Base-by-base conservation (phyloP, 2,888 invertebrate genomes). In the Drosophila koepferae region DNA sequence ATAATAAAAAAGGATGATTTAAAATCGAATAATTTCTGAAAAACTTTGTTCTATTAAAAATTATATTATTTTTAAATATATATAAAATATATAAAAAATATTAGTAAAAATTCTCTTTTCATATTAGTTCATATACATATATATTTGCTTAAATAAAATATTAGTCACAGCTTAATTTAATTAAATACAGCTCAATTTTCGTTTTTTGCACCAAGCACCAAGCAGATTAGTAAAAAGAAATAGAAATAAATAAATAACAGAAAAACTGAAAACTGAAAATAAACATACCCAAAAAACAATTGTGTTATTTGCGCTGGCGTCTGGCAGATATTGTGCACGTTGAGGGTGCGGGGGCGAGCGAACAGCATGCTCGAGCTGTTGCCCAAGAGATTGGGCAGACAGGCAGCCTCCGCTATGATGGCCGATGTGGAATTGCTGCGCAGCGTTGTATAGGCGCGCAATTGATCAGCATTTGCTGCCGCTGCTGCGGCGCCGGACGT, bases 231-330 rank as follows among this genome's bases (percentile, higher is more conserved):
- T 20, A 51, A 53, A 23, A 10, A 53, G 9, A 53, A 72, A 58
- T 46, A 23, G n/a, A 41, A 31, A 18, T 2, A 41, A 73, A 63
- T 7, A 16, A 74, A 68, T 58, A 66, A 62, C 3, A 34, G 41
- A 34, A 69, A 34, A 69, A 44, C 53, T 41, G 20, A 46, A 63
- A 77, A 55, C n/a, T n/a, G 65, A 46, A 46, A 56, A 48, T 41
- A 81, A 86, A 92, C 93, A 86, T 93, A 93, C 93, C 93, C 90
- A 84, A 92, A 91, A 87, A 92, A 93, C 72, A 90, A 74, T 90
- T 91, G 91, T 71, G 92, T 91, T 83, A 92, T 92, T 80, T 91
- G 90, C 66, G 90, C 84, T 75, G 92, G 92, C 80, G 91, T 91
- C 83, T 92, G 91, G 66, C 86, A 91, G 68, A 86, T 79, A 84